phyloP scores from a whole-genome alignment of 2,797 vertebrate species.

The Chloroceryle inda region DNA sequence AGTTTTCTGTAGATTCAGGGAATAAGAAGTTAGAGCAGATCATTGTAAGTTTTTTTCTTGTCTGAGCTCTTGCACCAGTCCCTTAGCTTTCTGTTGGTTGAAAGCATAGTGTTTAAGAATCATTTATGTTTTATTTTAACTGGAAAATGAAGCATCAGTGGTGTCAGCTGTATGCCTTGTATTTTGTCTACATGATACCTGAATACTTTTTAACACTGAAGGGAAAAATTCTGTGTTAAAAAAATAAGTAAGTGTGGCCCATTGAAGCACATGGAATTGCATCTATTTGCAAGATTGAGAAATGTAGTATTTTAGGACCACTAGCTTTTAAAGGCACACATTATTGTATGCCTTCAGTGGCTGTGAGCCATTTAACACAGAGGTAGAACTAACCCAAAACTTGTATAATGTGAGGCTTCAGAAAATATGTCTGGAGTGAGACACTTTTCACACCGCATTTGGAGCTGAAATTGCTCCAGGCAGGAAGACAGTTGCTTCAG shows the following conservation, averaged over 20 bases:
- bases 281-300: neutral
- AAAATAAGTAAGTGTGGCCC: neutral
- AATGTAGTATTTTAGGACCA: neutral
- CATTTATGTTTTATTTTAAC: neutral
- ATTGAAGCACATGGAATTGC: neutral
- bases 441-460: neutral
- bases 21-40: neutral
- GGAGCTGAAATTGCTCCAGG: neutral
- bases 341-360: neutral
- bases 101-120: neutral
- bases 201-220: neutral
- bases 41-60: neutral
- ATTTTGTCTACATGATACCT: neutral
- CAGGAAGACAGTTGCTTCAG: neutral
- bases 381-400: neutral
- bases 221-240: neutral
- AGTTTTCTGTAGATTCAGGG: neutral
- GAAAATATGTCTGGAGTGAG: neutral
- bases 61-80: neutral
- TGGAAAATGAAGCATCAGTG: neutral
- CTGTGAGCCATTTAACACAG: neutral
- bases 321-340: neutral
- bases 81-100: neutral
- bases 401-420: neutral
- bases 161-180: neutral